These are phyloP conservation scores for Terrapene triunguis DNA, from an alignment of 2,113 vertebrate species.

Conservation along the genomic window DNA sequence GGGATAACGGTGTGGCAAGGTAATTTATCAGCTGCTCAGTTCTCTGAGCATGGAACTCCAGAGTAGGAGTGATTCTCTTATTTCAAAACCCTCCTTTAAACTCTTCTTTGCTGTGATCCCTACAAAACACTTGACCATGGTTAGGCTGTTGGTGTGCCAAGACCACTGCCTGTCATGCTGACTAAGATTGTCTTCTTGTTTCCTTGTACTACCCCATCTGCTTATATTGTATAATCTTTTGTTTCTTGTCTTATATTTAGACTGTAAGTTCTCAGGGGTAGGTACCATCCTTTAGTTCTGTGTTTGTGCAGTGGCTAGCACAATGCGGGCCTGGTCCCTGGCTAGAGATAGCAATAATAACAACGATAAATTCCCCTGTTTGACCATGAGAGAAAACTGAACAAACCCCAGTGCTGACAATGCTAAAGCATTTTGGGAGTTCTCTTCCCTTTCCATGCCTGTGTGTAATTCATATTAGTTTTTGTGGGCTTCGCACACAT, in stretches of 20 bases:
- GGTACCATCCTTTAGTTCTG: no score
- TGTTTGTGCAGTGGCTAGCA: no score
- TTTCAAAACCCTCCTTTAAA: no score
- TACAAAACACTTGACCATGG: neutral
- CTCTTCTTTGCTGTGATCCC: no score
- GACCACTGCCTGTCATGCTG: neutral
- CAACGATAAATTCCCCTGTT: neutral
- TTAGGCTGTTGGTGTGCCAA: neutral
- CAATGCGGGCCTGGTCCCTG: no score
- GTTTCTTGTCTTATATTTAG: no score
- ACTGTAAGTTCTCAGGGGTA: no score
- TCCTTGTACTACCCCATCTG: no score
- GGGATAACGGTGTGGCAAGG: no score
- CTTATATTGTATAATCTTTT: no score
- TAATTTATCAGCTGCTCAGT: neutral
- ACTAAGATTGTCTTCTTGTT: no score
- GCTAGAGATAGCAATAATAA: neutral
- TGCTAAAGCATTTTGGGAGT: neutral
- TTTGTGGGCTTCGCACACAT: neutral
- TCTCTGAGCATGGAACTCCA: neutral
- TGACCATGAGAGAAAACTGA: neutral
- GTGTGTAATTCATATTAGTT: neutral
- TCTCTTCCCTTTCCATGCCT: neutral
- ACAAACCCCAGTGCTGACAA: neutral
- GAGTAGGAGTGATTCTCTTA: no score